A percentile compares a stretch with the other conserved stretches of the same genome.
These are phyloP conservation scores for Lutra lutra DNA, from an alignment of 2,797 vertebrate genomes.

Conservation along the genomic window DNA sequence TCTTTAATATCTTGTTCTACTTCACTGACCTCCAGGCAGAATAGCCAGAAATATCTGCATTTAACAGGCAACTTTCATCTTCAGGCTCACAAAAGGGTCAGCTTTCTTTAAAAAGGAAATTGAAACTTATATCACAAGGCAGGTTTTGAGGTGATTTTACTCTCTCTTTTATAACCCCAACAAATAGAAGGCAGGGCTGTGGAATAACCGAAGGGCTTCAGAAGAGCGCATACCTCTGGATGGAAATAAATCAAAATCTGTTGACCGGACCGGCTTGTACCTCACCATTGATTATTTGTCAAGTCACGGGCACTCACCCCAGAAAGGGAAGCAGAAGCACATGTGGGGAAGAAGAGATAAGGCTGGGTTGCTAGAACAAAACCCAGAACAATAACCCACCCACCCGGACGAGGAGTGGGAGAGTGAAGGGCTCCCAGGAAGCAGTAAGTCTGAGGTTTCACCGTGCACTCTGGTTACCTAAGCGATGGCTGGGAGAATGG, in stretches of 20 bases:
- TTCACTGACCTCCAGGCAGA: constrained; percentile 57
- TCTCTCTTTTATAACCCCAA: constrained; percentile 10
- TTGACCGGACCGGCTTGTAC: not conserved
- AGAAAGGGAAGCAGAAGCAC: constrained; percentile 23
- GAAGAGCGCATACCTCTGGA: not conserved
- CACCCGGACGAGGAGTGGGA: not conserved
- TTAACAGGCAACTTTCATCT: constrained; percentile 68
- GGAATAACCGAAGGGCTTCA: not conserved
- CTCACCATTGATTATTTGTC: not conserved
- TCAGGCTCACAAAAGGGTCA: constrained; percentile 50
- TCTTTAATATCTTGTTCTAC: constrained; percentile 56
- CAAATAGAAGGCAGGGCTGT: not conserved
- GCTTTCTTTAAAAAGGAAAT: constrained; percentile 68
- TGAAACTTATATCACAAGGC: constrained; percentile 22
- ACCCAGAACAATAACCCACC: not conserved
- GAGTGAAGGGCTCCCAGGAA: rapidly evolving
- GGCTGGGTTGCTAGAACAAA: not conserved
- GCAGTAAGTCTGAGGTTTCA: not conserved
- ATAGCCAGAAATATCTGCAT: constrained; percentile 58
- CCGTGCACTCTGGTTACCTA: not conserved
- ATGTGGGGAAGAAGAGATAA: not conserved
- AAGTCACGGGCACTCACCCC: not conserved
- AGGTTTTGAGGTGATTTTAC: constrained; percentile 26
- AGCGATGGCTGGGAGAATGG: not conserved
- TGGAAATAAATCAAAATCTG: not conserved